Percentiles rank a stretch among this genome's conserved stretches.
These are phyloP conservation scores for Antedon bifida DNA, from an alignment of 35 echinoderm and acorn worm genomes.

Conservation along the genomic window DNA sequence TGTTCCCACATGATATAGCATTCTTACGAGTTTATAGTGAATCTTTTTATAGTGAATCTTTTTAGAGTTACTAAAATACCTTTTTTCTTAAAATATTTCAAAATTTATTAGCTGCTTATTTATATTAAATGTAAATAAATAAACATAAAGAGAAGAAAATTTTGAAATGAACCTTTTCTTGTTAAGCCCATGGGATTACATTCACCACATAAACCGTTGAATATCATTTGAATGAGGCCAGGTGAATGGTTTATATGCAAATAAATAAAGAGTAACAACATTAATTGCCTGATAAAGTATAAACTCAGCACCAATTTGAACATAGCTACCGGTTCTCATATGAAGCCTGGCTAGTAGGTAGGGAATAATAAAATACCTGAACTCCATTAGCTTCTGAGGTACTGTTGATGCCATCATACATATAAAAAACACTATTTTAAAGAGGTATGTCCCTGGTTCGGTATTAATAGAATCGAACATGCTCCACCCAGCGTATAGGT, in stretches of 20 bases:
- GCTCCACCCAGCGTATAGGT: slow-evolving; percentile 70
- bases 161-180: no score
- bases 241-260: slow-evolving; percentile 55
- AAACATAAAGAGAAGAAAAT: no score
- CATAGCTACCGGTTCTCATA: background rate
- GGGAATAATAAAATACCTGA: slow-evolving; percentile 92
- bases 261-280: slow-evolving; percentile 47
- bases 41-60: no score
- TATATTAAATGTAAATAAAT: no score
- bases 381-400: slow-evolving; percentile 81
- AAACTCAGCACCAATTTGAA: slow-evolving; percentile 30
- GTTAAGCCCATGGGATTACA: no score
- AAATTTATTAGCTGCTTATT: no score
- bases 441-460: slow-evolving; percentile 34
- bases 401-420: slow-evolving; percentile 54
- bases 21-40: no score
- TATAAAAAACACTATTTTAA: slow-evolving; percentile 46
- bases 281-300: slow-evolving; percentile 58
- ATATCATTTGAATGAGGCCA: slow-evolving; percentile 44
- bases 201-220: slow-evolving; percentile 95
- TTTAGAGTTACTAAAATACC: no score
- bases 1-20: no score
- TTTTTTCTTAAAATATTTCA: no score
- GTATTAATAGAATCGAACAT: slow-evolving; percentile 43
- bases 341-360: slow-evolving; percentile 69